These are phyloP conservation scores for Coilia nasus DNA, from an alignment of 2,797 vertebrate species.

Conservation along the genomic window DNA sequence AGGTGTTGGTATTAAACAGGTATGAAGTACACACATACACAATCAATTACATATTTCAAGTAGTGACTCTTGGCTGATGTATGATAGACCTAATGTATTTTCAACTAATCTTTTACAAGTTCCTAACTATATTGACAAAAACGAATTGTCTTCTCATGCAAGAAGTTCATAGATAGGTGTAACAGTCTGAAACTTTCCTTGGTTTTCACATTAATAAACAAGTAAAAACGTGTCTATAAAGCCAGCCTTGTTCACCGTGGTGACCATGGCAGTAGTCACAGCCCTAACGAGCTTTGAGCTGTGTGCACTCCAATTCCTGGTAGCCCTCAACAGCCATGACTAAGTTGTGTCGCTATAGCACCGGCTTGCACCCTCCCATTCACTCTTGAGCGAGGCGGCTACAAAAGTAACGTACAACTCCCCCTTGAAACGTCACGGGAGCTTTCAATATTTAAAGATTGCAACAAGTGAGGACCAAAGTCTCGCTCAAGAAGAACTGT, in stretches of 20 bases:
- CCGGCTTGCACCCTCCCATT: conserved; percentile 34
- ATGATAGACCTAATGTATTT: no score
- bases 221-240: not conserved
- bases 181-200: not conserved
- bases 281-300: not conserved
- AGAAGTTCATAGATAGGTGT: not conserved
- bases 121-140: no score
- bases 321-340: not conserved
- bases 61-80: no score
- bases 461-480: conserved; percentile 55
- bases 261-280: not conserved
- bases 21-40: not conserved
- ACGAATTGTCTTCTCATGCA: no score
- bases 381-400: conserved; percentile 23
- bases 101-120: no score
- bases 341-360: not conserved
- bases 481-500: conserved; percentile 60
- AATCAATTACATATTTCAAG: not conserved
- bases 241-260: not conserved
- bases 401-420: conserved; percentile 37
- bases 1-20: not conserved
- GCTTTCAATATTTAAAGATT: conserved; percentile 72
- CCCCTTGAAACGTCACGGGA: conserved; percentile 65
- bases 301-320: not conserved
- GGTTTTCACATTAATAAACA: not conserved